Base-by-base conservation (phyloP, 2,888 invertebrate genomes). In the Patella ulyssiponensis region DNA sequence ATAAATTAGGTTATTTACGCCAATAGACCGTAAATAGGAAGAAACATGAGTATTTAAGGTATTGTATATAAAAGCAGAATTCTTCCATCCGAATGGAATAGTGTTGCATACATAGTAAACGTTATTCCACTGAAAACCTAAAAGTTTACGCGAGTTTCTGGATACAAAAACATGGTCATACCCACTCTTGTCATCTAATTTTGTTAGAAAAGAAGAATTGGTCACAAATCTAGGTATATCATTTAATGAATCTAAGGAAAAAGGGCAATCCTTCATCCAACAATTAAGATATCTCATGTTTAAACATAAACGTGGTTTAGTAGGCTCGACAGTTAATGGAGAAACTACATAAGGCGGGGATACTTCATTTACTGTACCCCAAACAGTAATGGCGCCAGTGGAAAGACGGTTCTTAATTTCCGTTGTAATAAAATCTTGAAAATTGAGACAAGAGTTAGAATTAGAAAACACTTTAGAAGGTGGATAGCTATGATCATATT, bases 21-120 rank as follows among this genome's bases (percentile, higher is more conserved):
- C 56, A 17, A 56, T 17, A 15, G 3, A 17, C n/a, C 56, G 15
- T n/a, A 56, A 56, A 56, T 56, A 56, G 15, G 56, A 56, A 56
- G 56, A 15, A 15, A 15, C 56, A 56, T 15, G n/a, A 5, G 17
- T 56, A 56, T n/a, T 56, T 56, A 56, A n/a, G n/a, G 56, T 56
- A n/a, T 56, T 15, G n/a, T 56, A 56, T 5, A 56, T n/a, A 56
- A 56, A 56, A 56, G 56, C 56, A 56, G 56, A 56, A 56, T 56
- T 56, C n/a, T 56, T 64, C 64, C 64, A 64, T 20, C 64, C 64
- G 64, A 64, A 64, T 64, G 64, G 64, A 20, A 64, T 64, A 64
- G 17, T 64, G 23, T 64, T 64, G 23, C 64, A 64, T 20, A 64
- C 64, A 64, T 64, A 64, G 64, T 64, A 64, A 15, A 64, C 23